phyloP scores from a whole-genome alignment of 2,888 invertebrate genomes.

The Nomada ruficornis region DNA sequence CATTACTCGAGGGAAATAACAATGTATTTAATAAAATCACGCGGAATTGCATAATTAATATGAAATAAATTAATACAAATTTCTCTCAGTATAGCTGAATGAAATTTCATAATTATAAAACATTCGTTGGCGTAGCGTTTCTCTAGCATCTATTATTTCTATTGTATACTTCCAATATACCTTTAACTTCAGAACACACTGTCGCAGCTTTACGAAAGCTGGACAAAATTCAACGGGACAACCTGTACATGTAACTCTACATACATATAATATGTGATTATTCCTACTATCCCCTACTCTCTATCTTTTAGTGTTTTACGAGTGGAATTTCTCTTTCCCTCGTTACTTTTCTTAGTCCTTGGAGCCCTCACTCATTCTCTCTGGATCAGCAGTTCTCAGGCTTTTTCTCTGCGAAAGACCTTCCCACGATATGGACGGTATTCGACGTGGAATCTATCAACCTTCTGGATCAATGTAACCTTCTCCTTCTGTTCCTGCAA shows the following conservation, averaged over 20 bases:
- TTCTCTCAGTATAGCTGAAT: no score
- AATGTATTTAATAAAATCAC: no score
- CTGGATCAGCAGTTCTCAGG: constrained; percentile 51
- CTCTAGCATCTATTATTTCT: no score
- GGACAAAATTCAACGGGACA: neutral
- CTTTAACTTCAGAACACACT: no score
- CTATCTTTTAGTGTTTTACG: constrained; percentile 47
- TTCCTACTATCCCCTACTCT: constrained; percentile 32
- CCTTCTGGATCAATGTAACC: constrained; percentile 31
- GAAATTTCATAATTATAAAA: neutral
- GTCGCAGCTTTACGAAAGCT: neutral
- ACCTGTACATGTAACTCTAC: neutral
- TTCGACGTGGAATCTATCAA: constrained; percentile 43
- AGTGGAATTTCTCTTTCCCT: constrained; percentile 49
- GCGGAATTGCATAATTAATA: no score
- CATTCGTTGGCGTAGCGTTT: no score
- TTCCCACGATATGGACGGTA: neutral
- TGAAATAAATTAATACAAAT: no score
- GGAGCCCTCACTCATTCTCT: constrained; percentile 38
- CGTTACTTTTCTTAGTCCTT: constrained; percentile 33
- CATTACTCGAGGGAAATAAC: no score
- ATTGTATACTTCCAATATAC: no score
- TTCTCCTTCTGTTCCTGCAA: constrained; percentile 3
- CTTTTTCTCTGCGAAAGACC: constrained; percentile 12
- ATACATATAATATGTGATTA: constrained; percentile 49